These are phyloP conservation scores for Chloropsis cyanopogon DNA, from an alignment of 2,113 vertebrate genomes.

Conservation along the genomic window DNA sequence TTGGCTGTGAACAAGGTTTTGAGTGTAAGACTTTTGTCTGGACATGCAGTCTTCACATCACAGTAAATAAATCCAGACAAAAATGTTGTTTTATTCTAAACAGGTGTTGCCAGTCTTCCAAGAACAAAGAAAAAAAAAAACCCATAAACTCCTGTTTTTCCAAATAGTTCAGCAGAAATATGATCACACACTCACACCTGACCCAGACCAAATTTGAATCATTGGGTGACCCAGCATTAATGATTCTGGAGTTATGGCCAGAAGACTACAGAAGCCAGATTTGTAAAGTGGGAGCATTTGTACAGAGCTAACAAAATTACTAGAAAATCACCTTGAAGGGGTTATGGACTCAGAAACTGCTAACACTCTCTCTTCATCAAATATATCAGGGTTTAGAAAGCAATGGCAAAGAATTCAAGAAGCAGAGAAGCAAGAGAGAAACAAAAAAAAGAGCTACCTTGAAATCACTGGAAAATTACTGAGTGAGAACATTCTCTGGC, in stretches of 20 bases:
- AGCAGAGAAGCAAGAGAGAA: not conserved
- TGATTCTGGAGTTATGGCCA: not conserved
- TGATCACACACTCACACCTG: not conserved
- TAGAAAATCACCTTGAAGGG: not conserved
- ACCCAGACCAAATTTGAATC: not conserved
- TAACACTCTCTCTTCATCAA: not conserved
- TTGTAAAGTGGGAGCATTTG: not conserved
- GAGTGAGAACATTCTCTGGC: slow-evolving; percentile 25
- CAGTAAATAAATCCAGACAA: slow-evolving; percentile 38
- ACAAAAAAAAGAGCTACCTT: not conserved
- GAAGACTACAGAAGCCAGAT: not conserved
- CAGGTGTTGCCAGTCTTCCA: not conserved
- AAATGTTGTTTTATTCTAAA: not conserved
- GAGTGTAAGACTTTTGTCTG: not conserved
- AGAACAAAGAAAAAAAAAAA: not conserved
- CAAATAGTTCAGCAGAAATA: slow-evolving; percentile 6
- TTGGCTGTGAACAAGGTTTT: not conserved
- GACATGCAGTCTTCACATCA: not conserved
- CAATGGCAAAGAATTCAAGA: not conserved
- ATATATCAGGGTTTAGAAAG: not conserved
- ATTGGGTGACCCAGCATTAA: not conserved
- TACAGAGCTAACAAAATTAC: not conserved
- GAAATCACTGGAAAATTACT: slow-evolving; percentile 55
- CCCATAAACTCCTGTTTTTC: not conserved
- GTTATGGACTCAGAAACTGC: not conserved